Percentiles rank a stretch among this genome's conserved stretches.
Evolutionary conservation across 2,113 vertebrate species (phyloP).

Genomic region (Orycteropus afer): DNA sequence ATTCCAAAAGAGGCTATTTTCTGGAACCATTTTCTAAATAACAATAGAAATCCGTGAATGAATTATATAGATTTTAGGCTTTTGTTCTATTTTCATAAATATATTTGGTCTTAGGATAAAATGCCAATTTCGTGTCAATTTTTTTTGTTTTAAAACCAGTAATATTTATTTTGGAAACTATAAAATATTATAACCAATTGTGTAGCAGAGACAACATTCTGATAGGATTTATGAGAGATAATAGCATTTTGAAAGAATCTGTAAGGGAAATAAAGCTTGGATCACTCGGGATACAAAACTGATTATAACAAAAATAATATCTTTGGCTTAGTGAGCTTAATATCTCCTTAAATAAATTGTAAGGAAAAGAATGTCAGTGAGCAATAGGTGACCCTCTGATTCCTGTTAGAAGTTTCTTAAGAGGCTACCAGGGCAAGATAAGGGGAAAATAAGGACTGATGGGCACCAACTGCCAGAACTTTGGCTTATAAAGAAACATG

Average conservation of each 20-base stretch:
- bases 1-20: not conserved
- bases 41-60: not conserved
- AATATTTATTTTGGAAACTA: not conserved
- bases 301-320: not conserved
- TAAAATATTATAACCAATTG: not conserved
- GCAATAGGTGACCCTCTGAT: not conserved
- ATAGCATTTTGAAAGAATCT: not conserved
- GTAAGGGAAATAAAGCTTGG: not conserved
- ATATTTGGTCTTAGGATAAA: not conserved
- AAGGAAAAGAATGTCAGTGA: not conserved
- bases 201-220: not conserved
- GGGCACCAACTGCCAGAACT: not conserved
- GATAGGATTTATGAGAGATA: not conserved
- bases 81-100: not conserved
- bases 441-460: not conserved
- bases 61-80: not conserved
- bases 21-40: not conserved
- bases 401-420: not conserved
- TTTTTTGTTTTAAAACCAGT: slow-evolving; percentile 18
- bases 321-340: slow-evolving; percentile 20
- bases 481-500: not conserved
- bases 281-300: not conserved
- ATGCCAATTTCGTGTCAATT: not conserved
- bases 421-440: not conserved
- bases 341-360: not conserved